These are phyloP conservation scores for Podarcis cretensis DNA, from an alignment of 2,113 vertebrate species.

Conservation along the genomic window DNA sequence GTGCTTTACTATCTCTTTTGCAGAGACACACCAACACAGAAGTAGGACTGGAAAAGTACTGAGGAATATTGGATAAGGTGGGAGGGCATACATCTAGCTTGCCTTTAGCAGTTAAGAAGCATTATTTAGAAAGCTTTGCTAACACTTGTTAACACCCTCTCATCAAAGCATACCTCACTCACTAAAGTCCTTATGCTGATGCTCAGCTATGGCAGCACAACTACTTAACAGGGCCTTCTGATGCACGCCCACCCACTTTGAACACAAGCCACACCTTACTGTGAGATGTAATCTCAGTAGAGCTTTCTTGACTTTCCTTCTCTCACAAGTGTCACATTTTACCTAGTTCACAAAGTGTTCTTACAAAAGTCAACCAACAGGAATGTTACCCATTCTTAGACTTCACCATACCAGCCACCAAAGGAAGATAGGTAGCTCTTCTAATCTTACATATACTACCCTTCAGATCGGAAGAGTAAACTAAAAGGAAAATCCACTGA, in stretches of 20 bases:
- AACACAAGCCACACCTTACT: not conserved
- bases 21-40: not conserved
- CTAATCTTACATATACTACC: not conserved
- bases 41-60: not conserved
- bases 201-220: not conserved
- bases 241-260: not conserved
- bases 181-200: not conserved
- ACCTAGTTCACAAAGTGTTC: not conserved
- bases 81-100: not conserved
- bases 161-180: not conserved
- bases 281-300: not conserved
- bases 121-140: not conserved
- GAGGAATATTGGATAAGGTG: not conserved
- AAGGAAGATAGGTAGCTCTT: not conserved
- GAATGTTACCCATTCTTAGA: not conserved
- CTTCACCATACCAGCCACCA: not conserved
- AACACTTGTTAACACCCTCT: not conserved
- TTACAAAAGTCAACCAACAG: not conserved
- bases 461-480: not conserved
- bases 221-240: not conserved
- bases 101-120: not conserved
- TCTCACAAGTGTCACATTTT: not conserved
- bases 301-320: not conserved
- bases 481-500: not conserved
- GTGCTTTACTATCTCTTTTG: not conserved